Evolutionary conservation across 2,888 invertebrate species (phyloP), one percentile per base, ranked within the genome.

Genomic region (Mesopsocus fuscifrons): DNA sequence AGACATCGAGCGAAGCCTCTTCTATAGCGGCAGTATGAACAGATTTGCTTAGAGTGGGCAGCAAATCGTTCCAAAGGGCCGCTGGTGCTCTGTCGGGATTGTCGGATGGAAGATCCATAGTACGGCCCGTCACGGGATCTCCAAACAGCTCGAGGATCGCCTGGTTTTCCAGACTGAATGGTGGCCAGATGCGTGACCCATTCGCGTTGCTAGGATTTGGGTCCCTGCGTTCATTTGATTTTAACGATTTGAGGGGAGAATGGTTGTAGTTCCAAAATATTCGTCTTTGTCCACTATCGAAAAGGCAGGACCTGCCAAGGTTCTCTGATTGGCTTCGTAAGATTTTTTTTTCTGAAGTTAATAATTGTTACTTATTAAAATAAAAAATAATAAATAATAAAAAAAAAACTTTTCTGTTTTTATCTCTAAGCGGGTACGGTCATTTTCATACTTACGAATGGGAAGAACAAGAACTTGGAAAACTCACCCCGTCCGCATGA

Each of bases 401-500:
- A n/a, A n/a, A n/a, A n/a, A n/a, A n/a, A n/a, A n/a, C n/a, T n/a
- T n/a, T n/a, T n/a, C n/a, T n/a, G n/a, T n/a, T n/a, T n/a, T n/a
- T n/a, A n/a, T n/a, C n/a, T n/a, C n/a, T n/a, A n/a, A n/a, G n/a
- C n/a, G n/a, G n/a, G n/a, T n/a, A n/a, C n/a, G n/a, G n/a, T n/a
- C n/a, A n/a, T n/a, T n/a, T n/a, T n/a, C n/a, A n/a, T n/a, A n/a
- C n/a, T n/a, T n/a, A n/a, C n/a, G n/a, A n/a, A n/a, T n/a, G n/a
- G n/a, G n/a, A n/a, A n/a, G n/a, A n/a, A n/a, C n/a, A n/a, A n/a
- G n/a, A n/a, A n/a, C n/a, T n/a, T n/a, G n/a, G n/a, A n/a, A n/a
- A n/a, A n/a, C 46, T 49, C 56, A 65, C 65, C 66, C 66, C 51
- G 59, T 57, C 45, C 55, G 57, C 8, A 64, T 57, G 49, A 67